Evolutionary conservation across 1,140 invertebrate species (phyloP).

Genomic region (Lepidurus couesii): DNA sequence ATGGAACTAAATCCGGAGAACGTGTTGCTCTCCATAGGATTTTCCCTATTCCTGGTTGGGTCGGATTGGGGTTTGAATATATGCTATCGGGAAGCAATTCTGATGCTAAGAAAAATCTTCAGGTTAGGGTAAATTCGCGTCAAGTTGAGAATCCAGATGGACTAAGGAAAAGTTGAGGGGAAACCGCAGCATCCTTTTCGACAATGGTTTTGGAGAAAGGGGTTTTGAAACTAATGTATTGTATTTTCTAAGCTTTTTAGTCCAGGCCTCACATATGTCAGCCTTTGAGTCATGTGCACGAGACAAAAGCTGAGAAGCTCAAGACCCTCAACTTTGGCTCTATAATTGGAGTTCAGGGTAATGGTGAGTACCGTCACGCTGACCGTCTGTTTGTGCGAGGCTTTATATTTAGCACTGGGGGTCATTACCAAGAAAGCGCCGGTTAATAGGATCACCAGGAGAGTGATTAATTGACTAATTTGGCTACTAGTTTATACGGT

Average conservation of each 20-base stretch:
- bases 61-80: too few relatives aligned
- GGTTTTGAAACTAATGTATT: neutral
- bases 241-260: neutral
- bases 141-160: too few relatives aligned
- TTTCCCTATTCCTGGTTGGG: too few relatives aligned
- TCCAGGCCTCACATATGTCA: neutral
- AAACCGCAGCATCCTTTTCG: constrained; percentile 5
- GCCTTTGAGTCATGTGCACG: neutral
- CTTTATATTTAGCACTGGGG: neutral
- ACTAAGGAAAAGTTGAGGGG: neutral
- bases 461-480: constrained; percentile 11
- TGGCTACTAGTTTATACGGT: neutral
- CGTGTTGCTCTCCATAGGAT: too few relatives aligned
- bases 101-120: too few relatives aligned
- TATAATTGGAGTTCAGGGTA: neutral
- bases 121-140: too few relatives aligned
- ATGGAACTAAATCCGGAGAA: too few relatives aligned
- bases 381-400: neutral
- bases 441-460: neutral
- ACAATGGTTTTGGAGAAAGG: neutral
- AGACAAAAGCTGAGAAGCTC: neutral
- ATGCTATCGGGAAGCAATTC: neutral
- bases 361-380: constrained; percentile 4
- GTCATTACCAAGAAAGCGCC: neutral
- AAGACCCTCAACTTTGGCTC: neutral